Evolutionary conservation across 2,888 invertebrate genomes (phyloP).

Genomic region (Tenthredo notha): DNA sequence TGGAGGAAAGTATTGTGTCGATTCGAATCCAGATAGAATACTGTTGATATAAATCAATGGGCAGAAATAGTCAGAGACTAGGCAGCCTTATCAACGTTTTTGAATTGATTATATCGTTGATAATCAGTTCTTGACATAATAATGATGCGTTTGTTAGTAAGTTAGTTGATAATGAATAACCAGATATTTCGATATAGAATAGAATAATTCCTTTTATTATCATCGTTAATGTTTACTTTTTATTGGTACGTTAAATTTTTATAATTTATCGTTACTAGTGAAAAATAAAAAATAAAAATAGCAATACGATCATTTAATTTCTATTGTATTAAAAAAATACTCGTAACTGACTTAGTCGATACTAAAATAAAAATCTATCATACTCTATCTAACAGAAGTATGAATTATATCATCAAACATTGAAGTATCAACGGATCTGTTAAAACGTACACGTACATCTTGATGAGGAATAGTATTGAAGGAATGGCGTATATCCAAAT

Average conservation of each 20-base stretch:
- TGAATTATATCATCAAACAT: background rate
- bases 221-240: background rate
- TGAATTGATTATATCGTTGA: constrained; percentile 25
- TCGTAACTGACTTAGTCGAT: background rate
- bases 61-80: background rate
- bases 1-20: background rate
- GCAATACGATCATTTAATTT: background rate
- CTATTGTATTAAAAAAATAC: constrained; percentile 26
- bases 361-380: background rate
- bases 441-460: too few relatives aligned
- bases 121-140: background rate
- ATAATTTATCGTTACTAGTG: background rate
- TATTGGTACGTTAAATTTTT: background rate
- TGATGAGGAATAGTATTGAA: too few relatives aligned
- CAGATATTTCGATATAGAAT: background rate
- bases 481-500: too few relatives aligned
- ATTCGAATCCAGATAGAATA: constrained; percentile 5
- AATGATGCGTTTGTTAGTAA: background rate
- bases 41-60: background rate
- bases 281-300: background rate
- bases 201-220: background rate
- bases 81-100: background rate
- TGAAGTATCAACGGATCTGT: background rate
- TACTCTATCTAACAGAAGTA: background rate
- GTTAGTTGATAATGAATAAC: background rate